These are phyloP conservation scores for Pectinophora gossypiella DNA, from an alignment of 1,140 invertebrate species.

Conservation along the genomic window DNA sequence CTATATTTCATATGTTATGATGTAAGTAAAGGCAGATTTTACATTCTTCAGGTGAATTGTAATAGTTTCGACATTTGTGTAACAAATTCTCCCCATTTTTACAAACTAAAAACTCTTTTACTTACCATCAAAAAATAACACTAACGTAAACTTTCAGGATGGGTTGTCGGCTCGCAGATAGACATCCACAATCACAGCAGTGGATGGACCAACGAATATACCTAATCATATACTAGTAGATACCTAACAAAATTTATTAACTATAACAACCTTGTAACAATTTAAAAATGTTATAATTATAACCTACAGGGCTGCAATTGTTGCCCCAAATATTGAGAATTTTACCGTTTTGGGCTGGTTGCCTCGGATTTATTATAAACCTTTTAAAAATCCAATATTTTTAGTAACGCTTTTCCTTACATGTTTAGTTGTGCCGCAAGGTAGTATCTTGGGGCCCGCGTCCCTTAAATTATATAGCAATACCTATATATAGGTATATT, in stretches of 20 bases:
- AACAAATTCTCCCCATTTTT: background rate
- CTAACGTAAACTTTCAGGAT: slow-evolving; percentile 30
- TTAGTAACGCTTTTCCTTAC: too few species aligned
- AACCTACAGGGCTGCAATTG: background rate
- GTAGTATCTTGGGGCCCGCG: too few species aligned
- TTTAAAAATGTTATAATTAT: background rate
- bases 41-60: too few species aligned
- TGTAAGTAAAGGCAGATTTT: too few species aligned
- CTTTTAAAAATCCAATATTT: background rate
- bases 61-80: too few species aligned
- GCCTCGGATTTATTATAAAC: background rate
- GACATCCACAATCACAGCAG: slow-evolving; percentile 18
- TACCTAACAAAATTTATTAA: background rate
- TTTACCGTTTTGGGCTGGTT: background rate
- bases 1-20: background rate
- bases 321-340: background rate
- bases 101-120: background rate
- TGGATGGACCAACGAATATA: slow-evolving; percentile 11
- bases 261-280: background rate
- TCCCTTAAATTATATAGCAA: background rate
- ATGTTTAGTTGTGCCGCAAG: too few species aligned
- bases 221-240: background rate
- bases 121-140: background rate
- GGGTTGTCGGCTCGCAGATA: slow-evolving; percentile 35
- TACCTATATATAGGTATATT: background rate